Conservation (phyloP, 2,888 invertebrate species). For the Cosmopolites sordidus region DNA sequence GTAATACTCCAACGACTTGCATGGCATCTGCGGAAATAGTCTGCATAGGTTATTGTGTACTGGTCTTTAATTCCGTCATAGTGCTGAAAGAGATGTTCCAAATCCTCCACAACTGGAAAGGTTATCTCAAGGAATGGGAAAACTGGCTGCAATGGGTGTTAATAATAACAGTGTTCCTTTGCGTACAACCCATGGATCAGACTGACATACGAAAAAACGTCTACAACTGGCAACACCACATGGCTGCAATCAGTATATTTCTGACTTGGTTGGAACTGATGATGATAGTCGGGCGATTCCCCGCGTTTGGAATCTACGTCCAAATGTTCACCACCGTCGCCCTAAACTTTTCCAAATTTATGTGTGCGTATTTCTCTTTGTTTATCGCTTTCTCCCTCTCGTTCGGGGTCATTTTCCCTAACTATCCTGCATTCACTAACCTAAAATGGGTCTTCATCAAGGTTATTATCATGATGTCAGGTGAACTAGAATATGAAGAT, state of each 20-base stretch:
- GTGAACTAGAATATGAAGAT: slow-evolving; percentile 80
- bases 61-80: slow-evolving; percentile 61
- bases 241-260: slow-evolving; percentile 74
- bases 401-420: slow-evolving; percentile 77
- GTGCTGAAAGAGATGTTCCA: slow-evolving; percentile 74
- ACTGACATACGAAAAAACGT: slow-evolving; percentile 37
- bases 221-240: slow-evolving; percentile 71
- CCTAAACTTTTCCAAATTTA: slow-evolving; percentile 76
- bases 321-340: slow-evolving; percentile 86
- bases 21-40: slow-evolving; percentile 34
- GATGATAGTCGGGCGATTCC: slow-evolving; percentile 82
- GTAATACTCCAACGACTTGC: slow-evolving; percentile 29
- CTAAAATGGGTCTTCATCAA: slow-evolving; percentile 65
- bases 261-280: slow-evolving; percentile 79
- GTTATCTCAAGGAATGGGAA: slow-evolving; percentile 77
- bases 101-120: slow-evolving; percentile 64
- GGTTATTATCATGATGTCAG: slow-evolving; percentile 85
- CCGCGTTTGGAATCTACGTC: slow-evolving; percentile 79
- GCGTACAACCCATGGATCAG: slow-evolving; percentile 51
- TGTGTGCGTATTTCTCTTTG: slow-evolving; percentile 75
- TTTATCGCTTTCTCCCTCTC: slow-evolving; percentile 76
- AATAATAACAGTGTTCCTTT: slow-evolving; percentile 65
- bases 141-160: slow-evolving; percentile 81
- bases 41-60: slow-evolving; percentile 55
- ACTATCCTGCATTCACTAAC: slow-evolving; percentile 66